Base-by-base conservation (phyloP, 2,113 vertebrate species). In the Leucopternis melanops region DNA sequence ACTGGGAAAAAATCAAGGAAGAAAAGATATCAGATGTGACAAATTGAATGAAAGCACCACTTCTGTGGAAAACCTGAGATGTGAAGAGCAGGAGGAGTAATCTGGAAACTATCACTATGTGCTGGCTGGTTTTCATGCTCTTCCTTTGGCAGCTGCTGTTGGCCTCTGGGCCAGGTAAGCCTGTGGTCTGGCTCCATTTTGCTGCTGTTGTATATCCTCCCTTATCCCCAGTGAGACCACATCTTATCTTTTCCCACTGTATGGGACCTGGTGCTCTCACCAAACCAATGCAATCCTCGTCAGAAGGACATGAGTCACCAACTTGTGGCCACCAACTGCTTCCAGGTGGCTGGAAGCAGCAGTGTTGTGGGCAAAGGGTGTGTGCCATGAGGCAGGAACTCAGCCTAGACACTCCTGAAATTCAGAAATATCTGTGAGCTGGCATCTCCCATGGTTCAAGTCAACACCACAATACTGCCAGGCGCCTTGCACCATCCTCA, bases 161-260 rank as follows among this genome's bases (percentile, higher is more conserved):
- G 80, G n/a, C 23, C 19, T 44, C 61, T 11, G 32, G n/a, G 20
- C 16, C 13, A 19, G 31, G 34, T 32, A 5, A 70, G 21, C 47
- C 12, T 1, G 1, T 32, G 32, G 8, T n/a, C 55, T 66, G 81
- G 11, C 57, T 65, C 0, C 0, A 5, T 61, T 82, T 82, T 44
- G 16, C 29, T 10, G 40, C 49, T 86, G 84, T 13, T 65, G 16
- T 31, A 8, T 21, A 63, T 52, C 13, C 29, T 63, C 25, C 27
- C 14, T 36, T 25, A 22, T 17, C 9, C 17, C 18, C 50, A 26
- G 22, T 7, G 61, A 63, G 15, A 25, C 4, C 22, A 7, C 42
- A 14, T 10, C 22, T 67, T 36, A 10, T 26, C 29, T 29, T 58
- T 9, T n/a, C 58, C 38, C 25, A 47, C 8, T 10, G 6, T 3